phyloP scores from a whole-genome alignment of 2,888 invertebrate species.

The Ochropleura plecta region DNA sequence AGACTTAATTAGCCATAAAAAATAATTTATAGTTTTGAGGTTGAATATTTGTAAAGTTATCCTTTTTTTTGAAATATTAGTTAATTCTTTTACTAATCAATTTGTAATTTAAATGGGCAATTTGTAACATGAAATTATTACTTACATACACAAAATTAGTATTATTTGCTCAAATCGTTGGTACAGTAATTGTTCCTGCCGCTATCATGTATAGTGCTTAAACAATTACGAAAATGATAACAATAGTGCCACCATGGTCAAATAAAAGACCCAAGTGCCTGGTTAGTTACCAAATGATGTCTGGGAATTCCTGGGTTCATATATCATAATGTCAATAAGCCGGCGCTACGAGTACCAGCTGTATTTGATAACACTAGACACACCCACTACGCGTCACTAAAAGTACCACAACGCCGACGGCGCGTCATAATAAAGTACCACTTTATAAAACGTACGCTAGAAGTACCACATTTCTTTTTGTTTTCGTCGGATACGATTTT shows the following conservation, averaged over 20 bases:
- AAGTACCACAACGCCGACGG: slow-evolving; percentile 50
- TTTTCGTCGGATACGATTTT: background rate
- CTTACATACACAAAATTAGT: background rate
- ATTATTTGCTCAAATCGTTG: background rate
- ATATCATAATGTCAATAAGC: slow-evolving; percentile 54
- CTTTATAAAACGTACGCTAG: slow-evolving; percentile 39
- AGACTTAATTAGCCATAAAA: slow-evolving; percentile 17
- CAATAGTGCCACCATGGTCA: background rate
- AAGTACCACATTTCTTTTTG: slow-evolving; percentile 46
- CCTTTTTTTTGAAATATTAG: no score
- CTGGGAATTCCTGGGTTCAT: slow-evolving; percentile 28
- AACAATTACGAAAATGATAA: background rate
- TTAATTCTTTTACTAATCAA: background rate
- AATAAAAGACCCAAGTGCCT: background rate
- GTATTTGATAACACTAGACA: slow-evolving; percentile 59
- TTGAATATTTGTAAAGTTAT: background rate
- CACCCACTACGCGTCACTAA: slow-evolving; percentile 62
- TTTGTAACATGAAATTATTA: background rate
- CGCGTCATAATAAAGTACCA: slow-evolving; percentile 61
- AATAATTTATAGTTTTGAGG: background rate
- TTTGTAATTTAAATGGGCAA: background rate
- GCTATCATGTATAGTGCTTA: background rate
- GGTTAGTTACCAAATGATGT: slow-evolving; percentile 27
- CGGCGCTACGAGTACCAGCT: slow-evolving; percentile 52
- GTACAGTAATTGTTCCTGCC: no score